phyloP scores from a whole-genome alignment of 1,140 invertebrate genomes.

The Ptiloglossa arizonensis region DNA sequence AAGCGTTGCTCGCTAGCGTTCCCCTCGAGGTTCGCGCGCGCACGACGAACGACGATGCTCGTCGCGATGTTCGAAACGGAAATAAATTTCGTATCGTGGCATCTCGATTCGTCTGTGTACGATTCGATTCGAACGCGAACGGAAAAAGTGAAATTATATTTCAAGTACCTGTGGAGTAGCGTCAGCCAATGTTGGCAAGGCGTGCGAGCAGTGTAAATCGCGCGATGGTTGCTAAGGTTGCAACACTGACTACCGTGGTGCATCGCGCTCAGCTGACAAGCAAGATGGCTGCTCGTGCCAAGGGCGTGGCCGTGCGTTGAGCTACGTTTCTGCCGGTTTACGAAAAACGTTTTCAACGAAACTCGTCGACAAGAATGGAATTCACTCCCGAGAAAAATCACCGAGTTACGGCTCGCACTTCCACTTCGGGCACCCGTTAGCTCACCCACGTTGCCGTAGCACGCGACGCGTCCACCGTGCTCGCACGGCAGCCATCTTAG shows the following conservation, averaged over 20 bases:
- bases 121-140: neutral
- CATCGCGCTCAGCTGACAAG: constrained; percentile 64
- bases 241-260: constrained; percentile 73
- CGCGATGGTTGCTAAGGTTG: constrained; percentile 64
- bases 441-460: constrained; percentile 50
- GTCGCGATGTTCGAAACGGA: too few species aligned
- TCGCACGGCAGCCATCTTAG: constrained; percentile 77
- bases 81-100: too few species aligned
- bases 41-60: too few species aligned
- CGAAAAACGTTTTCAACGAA: constrained; percentile 51
- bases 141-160: constrained; percentile 28
- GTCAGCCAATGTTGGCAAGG: constrained; percentile 50
- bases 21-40: too few species aligned
- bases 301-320: constrained; percentile 77
- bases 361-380: constrained; percentile 31
- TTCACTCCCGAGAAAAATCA: constrained; percentile 62
- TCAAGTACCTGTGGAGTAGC: constrained; percentile 55
- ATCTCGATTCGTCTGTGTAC: neutral
- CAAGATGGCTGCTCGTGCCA: constrained; percentile 78
- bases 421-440: constrained; percentile 51
- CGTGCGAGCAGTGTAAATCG: constrained; percentile 23
- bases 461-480: constrained; percentile 68
- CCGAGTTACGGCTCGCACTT: constrained; percentile 54
- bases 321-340: constrained; percentile 35
- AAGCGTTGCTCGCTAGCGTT: too few species aligned